A percentile compares a stretch with the other conserved stretches of the same genome.
Conservation (phyloP, 2,888 invertebrate species). For the Ecdyonurus torrentis region DNA sequence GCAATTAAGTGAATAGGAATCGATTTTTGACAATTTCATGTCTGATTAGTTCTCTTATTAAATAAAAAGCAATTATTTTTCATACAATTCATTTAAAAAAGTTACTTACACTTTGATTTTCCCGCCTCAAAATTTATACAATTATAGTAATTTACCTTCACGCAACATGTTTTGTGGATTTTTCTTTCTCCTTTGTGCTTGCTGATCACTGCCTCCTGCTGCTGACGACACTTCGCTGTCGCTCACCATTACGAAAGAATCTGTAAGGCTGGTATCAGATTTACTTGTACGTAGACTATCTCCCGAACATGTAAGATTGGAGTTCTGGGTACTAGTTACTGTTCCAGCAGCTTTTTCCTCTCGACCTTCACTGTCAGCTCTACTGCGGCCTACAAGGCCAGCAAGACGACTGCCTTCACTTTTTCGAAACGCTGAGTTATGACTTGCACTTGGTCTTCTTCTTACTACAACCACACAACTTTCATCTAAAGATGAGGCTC, state of each 20-base stretch:
- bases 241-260: conserved; percentile 53
- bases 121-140: too few relatives aligned
- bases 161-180: conserved; percentile 29
- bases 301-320: conserved; percentile 12
- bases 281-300: conserved; percentile 58
- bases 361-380: conserved; percentile 41
- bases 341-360: conserved; percentile 12
- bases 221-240: conserved; percentile 18
- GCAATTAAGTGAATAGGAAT: too few relatives aligned
- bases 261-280: conserved; percentile 79
- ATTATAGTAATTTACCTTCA: conserved; percentile 24
- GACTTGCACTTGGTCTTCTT: background rate
- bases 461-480: conserved; percentile 4
- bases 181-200: conserved; percentile 15
- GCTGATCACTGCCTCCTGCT: conserved; percentile 11
- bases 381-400: conserved; percentile 16
- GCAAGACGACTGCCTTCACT: conserved; percentile 14
- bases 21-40: too few relatives aligned
- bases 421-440: conserved; percentile 14
- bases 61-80: too few relatives aligned
- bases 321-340: background rate
- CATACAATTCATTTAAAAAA: background rate
- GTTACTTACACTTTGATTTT: too few relatives aligned
- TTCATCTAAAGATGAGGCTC: conserved; percentile 3
- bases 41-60: too few relatives aligned